phyloP scores from a whole-genome alignment of 2,113 vertebrate genomes.

The Gobiocypris rarus region DNA sequence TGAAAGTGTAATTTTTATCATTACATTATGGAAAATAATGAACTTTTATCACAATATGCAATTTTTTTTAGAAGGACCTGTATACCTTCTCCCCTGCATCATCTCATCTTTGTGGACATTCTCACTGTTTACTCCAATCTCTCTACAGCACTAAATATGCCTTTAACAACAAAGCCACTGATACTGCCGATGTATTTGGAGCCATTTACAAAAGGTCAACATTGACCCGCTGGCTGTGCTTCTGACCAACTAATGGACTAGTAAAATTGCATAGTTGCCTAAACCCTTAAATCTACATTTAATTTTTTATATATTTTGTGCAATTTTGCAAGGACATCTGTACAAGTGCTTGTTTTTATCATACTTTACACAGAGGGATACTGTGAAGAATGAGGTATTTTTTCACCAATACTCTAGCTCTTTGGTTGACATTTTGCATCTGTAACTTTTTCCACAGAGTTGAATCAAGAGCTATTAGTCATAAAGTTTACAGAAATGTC shows the following conservation, averaged over 20 bases:
- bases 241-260: background rate
- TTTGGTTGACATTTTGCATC: background rate
- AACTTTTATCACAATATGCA: no score
- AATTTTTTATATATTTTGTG: no score
- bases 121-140: background rate
- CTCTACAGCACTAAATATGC: background rate
- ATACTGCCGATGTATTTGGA: background rate
- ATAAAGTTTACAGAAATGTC: conserved; percentile 30
- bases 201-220: background rate
- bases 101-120: background rate
- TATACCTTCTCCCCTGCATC: background rate
- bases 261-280: background rate
- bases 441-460: background rate
- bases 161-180: background rate
- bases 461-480: conserved; percentile 13
- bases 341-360: background rate
- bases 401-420: background rate
- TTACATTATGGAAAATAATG: no score
- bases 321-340: background rate
- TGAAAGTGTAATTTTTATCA: no score
- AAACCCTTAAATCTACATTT: background rate
- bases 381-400: background rate
- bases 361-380: background rate
- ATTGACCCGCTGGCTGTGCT: background rate
- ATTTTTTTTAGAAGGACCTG: no score